A percentile compares a stretch with the other conserved stretches of the same genome.
Evolutionary conservation across 2,113 vertebrate species (phyloP).

Genomic region (Brienomyrus brachyistius): DNA sequence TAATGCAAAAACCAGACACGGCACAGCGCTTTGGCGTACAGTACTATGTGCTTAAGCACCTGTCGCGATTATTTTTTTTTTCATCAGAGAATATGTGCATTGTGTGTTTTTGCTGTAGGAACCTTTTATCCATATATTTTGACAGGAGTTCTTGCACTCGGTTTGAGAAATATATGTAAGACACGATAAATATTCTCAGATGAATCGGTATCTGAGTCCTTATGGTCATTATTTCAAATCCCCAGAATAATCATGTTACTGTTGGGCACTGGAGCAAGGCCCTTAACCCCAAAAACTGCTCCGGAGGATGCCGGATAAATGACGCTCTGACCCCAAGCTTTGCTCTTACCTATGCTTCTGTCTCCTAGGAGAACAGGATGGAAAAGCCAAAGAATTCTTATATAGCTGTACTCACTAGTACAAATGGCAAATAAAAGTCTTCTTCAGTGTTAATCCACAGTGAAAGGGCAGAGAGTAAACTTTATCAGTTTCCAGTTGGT

Average conservation of each 20-base stretch:
- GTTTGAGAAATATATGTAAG: neutral
- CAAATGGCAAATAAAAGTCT: neutral
- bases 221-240: neutral
- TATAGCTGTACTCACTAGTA: neutral
- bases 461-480: neutral
- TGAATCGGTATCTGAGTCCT: neutral
- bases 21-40: neutral
- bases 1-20: neutral
- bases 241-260: neutral
- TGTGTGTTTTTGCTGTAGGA: neutral
- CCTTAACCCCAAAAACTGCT: neutral
- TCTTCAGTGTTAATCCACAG: neutral
- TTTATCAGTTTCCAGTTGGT: neutral
- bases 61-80: neutral
- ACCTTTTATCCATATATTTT: neutral
- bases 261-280: neutral
- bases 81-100: neutral
- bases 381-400: neutral
- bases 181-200: neutral
- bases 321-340: neutral
- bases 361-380: neutral
- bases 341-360: neutral
- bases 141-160: neutral
- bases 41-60: neutral
- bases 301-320: neutral